A percentile compares a stretch with the other conserved stretches of the same genome.
These are phyloP conservation scores for Drosophila lacicola DNA, from an alignment of 2,888 invertebrate species.

Conservation along the genomic window DNA sequence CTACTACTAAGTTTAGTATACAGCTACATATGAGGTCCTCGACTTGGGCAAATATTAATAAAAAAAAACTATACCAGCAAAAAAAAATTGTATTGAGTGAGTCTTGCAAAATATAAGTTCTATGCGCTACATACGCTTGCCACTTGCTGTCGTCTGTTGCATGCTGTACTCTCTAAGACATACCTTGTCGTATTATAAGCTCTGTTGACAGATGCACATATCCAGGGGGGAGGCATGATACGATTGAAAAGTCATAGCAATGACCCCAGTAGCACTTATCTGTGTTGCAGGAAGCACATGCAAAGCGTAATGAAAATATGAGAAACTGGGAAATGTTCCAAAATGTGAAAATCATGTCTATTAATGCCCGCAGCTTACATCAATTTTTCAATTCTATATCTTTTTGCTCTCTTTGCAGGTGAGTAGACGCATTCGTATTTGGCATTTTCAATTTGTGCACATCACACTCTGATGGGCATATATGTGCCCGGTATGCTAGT, in stretches of 20 bases:
- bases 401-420: conserved; percentile 64
- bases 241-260: conserved; percentile 64
- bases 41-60: no score
- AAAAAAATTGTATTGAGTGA: background rate
- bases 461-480: conserved; percentile 11
- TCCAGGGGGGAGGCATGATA: no score
- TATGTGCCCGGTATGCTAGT: background rate
- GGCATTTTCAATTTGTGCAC: conserved; percentile 47
- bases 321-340: conserved; percentile 6
- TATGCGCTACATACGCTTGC: conserved; percentile 18
- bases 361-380: conserved; percentile 33
- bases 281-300: conserved; percentile 29
- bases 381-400: conserved; percentile 20
- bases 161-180: conserved; percentile 42
- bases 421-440: conserved; percentile 50
- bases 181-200: conserved; percentile 55
- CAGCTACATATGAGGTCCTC: no score
- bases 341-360: conserved; percentile 19
- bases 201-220: background rate
- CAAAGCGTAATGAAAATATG: background rate
- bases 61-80: no score
- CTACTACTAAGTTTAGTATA: no score
- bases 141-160: conserved; percentile 51
- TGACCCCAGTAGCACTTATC: conserved; percentile 56
- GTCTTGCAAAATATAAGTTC: conserved; percentile 25